Conservation (phyloP, 1,140 invertebrate genomes). For the Tyrophagus putrescentiae region DNA sequence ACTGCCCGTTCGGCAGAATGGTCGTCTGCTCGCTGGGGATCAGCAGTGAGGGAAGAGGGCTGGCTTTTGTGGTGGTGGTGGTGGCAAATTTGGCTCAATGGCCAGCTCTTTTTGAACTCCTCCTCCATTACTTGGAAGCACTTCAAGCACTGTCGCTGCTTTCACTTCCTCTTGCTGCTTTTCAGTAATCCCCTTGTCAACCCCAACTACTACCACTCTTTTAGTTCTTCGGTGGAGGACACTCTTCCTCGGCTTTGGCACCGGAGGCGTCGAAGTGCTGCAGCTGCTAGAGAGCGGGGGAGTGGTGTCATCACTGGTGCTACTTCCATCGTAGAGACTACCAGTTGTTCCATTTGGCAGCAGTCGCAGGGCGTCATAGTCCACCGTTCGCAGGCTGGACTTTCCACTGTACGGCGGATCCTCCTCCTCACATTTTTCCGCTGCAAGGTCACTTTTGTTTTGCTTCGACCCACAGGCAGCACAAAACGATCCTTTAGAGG, state of each 20-base stretch:
- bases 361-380: too few relatives aligned
- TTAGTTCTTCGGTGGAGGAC: not conserved
- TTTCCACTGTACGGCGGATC: not conserved
- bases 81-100: not conserved
- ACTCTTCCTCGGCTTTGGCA: conserved; percentile 1
- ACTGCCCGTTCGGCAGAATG: not conserved
- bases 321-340: not conserved
- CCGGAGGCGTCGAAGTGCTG: not conserved
- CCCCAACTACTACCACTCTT: not conserved
- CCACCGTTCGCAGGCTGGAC: not conserved
- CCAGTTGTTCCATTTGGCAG: not conserved
- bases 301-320: not conserved
- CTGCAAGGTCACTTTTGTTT: not conserved
- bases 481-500: not conserved
- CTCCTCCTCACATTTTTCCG: not conserved
- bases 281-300: not conserved
- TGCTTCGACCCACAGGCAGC: not conserved
- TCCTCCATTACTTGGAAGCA: too few relatives aligned
- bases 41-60: not conserved
- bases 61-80: not conserved
- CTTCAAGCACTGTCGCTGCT: too few relatives aligned
- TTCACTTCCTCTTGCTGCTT: too few relatives aligned
- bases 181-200: too few relatives aligned
- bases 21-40: not conserved
- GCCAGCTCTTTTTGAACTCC: not conserved